Evolutionary conservation across 1,140 invertebrate genomes (phyloP).

Genomic region (Mycetomoellerius zeteki): DNA sequence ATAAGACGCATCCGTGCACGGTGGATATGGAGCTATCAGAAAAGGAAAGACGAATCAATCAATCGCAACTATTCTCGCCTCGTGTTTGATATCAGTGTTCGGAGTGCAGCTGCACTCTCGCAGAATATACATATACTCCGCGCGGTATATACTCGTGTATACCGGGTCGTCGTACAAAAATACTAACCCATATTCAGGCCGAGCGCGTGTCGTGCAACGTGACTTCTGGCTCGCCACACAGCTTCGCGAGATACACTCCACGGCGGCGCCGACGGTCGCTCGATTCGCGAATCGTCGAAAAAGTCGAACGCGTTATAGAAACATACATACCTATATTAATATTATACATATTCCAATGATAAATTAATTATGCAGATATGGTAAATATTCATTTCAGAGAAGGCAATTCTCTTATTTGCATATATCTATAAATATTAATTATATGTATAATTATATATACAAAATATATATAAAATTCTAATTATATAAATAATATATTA

Average conservation of each 20-base stretch:
- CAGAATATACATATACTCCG: not conserved
- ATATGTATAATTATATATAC: too few relatives aligned
- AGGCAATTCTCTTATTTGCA: too few relatives aligned
- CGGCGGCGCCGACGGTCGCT: not conserved
- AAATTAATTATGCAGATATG: too few relatives aligned
- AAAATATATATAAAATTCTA: too few relatives aligned
- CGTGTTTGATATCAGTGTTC: not conserved
- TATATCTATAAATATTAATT: too few relatives aligned
- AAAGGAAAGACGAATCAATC: conserved; percentile 19
- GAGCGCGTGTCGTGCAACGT: conserved; percentile 85
- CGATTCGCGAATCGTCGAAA: conserved; percentile 17
- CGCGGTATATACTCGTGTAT: conserved; percentile 38
- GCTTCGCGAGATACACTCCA: conserved; percentile 57
- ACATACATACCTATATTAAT: too few relatives aligned
- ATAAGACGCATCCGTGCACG: not conserved
- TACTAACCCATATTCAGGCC: conserved; percentile 83
- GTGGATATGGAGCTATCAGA: conserved; percentile 5
- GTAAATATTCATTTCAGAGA: too few relatives aligned
- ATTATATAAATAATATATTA: too few relatives aligned
- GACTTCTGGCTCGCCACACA: conserved; percentile 75
- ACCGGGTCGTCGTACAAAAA: conserved; percentile 72
- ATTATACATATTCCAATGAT: too few relatives aligned
- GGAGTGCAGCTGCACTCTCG: conserved; percentile 1
- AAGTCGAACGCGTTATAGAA: not conserved
- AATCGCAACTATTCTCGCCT: not conserved